phyloP scores from a whole-genome alignment of 2,888 invertebrate species.

The Drosophila putrida region DNA sequence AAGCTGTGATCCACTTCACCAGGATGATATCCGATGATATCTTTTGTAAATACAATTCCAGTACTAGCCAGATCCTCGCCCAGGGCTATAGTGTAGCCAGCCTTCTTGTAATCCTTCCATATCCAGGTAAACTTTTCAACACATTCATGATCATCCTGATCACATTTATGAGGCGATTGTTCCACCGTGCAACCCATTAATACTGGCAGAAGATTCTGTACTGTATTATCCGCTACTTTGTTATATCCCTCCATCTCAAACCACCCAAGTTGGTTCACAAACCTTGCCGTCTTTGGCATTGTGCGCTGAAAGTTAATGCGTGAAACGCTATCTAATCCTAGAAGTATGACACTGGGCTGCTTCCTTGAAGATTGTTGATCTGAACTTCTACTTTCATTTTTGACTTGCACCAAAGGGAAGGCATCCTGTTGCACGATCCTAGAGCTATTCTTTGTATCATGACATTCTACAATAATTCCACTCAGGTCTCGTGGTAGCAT shows the following conservation, averaged over 20 bases:
- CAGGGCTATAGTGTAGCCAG: constrained; percentile 90
- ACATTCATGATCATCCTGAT: constrained; percentile 86
- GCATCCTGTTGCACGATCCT: constrained; percentile 83
- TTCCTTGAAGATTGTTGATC: background rate
- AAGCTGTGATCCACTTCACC: constrained; percentile 92
- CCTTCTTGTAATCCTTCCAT: constrained; percentile 90
- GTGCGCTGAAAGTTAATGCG: constrained; percentile 87
- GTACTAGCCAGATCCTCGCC: constrained; percentile 89
- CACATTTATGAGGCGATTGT: constrained; percentile 74
- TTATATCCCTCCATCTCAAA: constrained; percentile 89
- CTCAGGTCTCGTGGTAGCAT: constrained; percentile 11
- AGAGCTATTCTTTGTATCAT: constrained; percentile 21
- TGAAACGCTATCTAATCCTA: constrained; percentile 92
- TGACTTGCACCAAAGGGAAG: constrained; percentile 86
- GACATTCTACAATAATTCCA: constrained; percentile 53
- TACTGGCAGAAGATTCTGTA: constrained; percentile 93
- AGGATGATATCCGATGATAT: constrained; percentile 86
- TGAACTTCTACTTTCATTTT: background rate
- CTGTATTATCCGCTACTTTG: constrained; percentile 92
- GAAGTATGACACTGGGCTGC: constrained; percentile 88
- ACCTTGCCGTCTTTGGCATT: constrained; percentile 89
- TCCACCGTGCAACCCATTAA: constrained; percentile 88
- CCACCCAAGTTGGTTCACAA: constrained; percentile 88
- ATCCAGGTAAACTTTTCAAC: constrained; percentile 89
- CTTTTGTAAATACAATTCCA: background rate